These are phyloP conservation scores for Lasaia peninsularis DNA, from an alignment of 1,140 invertebrate genomes.

Conservation along the genomic window DNA sequence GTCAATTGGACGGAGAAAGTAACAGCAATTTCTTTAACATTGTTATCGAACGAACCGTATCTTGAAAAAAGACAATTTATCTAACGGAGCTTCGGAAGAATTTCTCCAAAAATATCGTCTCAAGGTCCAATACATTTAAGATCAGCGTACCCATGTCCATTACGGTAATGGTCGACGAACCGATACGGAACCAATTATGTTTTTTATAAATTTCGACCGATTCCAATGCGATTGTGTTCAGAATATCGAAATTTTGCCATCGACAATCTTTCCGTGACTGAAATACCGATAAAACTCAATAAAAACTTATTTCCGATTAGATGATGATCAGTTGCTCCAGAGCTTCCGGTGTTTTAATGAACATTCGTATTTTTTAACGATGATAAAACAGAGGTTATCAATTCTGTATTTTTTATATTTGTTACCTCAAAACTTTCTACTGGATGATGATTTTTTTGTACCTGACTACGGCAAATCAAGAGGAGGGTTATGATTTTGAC, in stretches of 20 bases:
- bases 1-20: too few relatives aligned
- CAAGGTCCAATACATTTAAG: conserved; percentile 22
- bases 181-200: conserved; percentile 57
- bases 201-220: conserved; percentile 43
- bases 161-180: conserved; percentile 31
- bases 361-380: not conserved
- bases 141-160: conserved; percentile 29
- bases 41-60: not conserved
- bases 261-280: conserved; percentile 20
- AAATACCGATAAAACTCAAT: conserved; percentile 16
- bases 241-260: conserved; percentile 18
- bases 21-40: not conserved
- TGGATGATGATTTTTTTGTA: too few relatives aligned
- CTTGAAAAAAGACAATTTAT: not conserved
- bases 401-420: too few relatives aligned
- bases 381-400: too few relatives aligned
- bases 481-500: too few relatives aligned
- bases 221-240: conserved; percentile 14
- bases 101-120: conserved; percentile 18
- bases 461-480: too few relatives aligned
- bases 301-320: conserved; percentile 2
- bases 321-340: not conserved
- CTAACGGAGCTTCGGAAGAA: not conserved
- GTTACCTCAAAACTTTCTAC: too few relatives aligned
- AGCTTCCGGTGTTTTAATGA: conserved; percentile 2